Evolutionary conservation across 2,888 invertebrate genomes (phyloP), one percentile per base, ranked within the genome.

Genomic region (Megamerina dolium): DNA sequence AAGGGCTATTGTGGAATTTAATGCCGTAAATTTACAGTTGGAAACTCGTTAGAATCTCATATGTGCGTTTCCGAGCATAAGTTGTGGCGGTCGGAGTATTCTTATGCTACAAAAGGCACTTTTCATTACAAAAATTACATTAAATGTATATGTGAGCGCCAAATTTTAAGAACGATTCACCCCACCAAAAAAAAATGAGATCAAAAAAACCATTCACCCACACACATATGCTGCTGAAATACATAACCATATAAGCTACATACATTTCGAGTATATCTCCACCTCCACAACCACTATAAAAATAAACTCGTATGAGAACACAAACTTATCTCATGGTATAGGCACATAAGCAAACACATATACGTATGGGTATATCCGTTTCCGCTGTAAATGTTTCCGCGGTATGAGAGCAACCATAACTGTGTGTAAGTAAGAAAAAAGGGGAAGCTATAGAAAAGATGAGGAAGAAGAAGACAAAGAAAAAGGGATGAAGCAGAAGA

Each of bases 131-230:
- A 38, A 38, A 38, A n/a, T n/a, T n/a, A n/a, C n/a, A n/a, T n/a
- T n/a, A n/a, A n/a, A n/a, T n/a, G n/a, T n/a, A n/a, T n/a, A n/a
- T n/a, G n/a, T n/a, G n/a, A n/a, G n/a, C n/a, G n/a, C n/a, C n/a
- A n/a, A n/a, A n/a, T n/a, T n/a, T n/a, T n/a, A n/a, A n/a, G n/a
- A n/a, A n/a, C n/a, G n/a, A n/a, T n/a, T n/a, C n/a, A n/a, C n/a
- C n/a, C n/a, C n/a, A n/a, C n/a, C n/a, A 47, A 50, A 56, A 50
- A 41, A 51, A 46, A 41, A 41, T 8, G 8, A 33, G 17, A 5
- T 16, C 5, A 8, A 6, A 5, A 5, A 33, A 33, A 23, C 23
- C 23, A 23, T 23, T 10, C 10, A 8, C 6, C 10, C 23, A 10
- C 10, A 23, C 23, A 23, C 6, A 8, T 23, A 6, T 10, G 23